A percentile compares a stretch with the other conserved stretches of the same genome.
phyloP scores from a whole-genome alignment of 2,113 vertebrate species.

The Caranx ignobilis region DNA sequence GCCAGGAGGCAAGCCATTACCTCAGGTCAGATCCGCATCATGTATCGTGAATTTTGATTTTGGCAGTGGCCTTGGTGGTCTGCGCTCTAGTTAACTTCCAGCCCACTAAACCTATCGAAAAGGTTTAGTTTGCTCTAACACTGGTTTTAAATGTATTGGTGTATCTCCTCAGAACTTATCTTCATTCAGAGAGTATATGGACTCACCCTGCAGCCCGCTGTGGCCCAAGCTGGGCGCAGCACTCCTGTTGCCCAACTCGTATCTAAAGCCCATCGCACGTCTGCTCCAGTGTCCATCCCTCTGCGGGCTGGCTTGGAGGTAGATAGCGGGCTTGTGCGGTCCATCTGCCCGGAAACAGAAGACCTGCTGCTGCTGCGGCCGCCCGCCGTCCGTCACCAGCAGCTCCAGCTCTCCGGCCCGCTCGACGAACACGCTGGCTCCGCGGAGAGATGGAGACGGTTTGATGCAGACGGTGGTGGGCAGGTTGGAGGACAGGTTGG shows the following conservation, averaged over 20 bases:
- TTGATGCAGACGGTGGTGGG: slow-evolving; percentile 83
- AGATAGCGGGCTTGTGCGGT: slow-evolving; percentile 75
- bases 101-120: not conserved
- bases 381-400: slow-evolving; percentile 68
- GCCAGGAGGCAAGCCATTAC: no score
- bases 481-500: slow-evolving; percentile 74
- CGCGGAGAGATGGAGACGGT: slow-evolving; percentile 75
- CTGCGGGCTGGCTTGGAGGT: slow-evolving; percentile 84
- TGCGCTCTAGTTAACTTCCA: no score
- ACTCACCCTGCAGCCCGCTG: slow-evolving; percentile 73
- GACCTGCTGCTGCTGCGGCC: slow-evolving; percentile 66
- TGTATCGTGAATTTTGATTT: no score
- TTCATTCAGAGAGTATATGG: not conserved
- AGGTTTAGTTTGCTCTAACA: not conserved
- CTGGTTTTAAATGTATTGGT: not conserved
- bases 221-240: slow-evolving; percentile 39
- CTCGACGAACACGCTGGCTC: slow-evolving; percentile 83
- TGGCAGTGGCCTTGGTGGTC: no score
- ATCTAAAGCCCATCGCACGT: slow-evolving; percentile 83
- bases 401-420: slow-evolving; percentile 76
- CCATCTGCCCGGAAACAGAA: slow-evolving; percentile 82
- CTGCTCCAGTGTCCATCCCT: slow-evolving; percentile 71
- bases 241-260: slow-evolving; percentile 81
- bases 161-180: not conserved
- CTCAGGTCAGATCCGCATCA: no score